phyloP scores from a whole-genome alignment of 2,888 invertebrate genomes.

The Microctonus aethiopoides region DNA sequence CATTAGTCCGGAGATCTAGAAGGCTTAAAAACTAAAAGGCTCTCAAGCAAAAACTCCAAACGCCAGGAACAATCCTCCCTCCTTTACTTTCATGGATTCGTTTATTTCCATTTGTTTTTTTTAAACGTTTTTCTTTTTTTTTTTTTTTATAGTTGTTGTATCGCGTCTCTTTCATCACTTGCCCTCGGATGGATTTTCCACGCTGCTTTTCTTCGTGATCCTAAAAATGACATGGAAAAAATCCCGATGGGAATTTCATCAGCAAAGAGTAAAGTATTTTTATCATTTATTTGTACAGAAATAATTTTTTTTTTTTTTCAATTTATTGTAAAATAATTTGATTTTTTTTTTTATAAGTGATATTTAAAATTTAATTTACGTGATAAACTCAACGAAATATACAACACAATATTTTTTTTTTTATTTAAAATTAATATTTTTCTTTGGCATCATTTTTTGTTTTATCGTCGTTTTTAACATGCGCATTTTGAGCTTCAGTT shows the following conservation, averaged over 20 bases:
- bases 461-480: conserved; percentile 41
- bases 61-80: conserved; percentile 38
- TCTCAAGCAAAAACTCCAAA: conserved; percentile 58
- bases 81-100: conserved; percentile 24
- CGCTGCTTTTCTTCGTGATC: conserved; percentile 10
- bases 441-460: conserved; percentile 30
- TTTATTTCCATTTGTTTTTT: conserved; percentile 33
- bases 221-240: conserved; percentile 3
- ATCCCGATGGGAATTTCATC: not conserved
- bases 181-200: conserved; percentile 6
- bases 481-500: conserved; percentile 21
- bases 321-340: not conserved
- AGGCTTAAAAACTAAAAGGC: conserved; percentile 64
- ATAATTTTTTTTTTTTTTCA: not conserved
- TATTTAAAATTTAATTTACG: not conserved
- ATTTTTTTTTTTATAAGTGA: not conserved
- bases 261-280: not conserved
- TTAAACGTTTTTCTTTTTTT: conserved; percentile 24
- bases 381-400: not conserved
- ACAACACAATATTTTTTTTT: conserved; percentile 8
- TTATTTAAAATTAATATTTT: conserved; percentile 21
- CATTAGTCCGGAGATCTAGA: conserved; percentile 56
- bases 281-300: not conserved
- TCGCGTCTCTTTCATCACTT: not conserved
- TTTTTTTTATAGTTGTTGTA: conserved; percentile 4